Evolutionary conservation across 2,797 vertebrate genomes (phyloP), one percentile per base, ranked within the genome.

Genomic region (Xerus rutilus): DNA sequence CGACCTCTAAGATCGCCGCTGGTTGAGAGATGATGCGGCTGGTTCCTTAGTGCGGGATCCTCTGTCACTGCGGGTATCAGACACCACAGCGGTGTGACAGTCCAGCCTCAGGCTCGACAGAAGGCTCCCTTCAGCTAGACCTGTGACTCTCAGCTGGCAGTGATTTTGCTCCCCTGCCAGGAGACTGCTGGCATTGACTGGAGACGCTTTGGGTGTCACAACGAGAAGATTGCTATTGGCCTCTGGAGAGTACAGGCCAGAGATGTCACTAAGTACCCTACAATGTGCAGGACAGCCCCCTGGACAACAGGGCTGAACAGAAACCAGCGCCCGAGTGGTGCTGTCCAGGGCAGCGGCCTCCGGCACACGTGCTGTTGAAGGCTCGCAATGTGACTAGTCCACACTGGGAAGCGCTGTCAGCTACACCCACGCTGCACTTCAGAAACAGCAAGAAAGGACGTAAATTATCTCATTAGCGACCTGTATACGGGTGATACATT

Each of bases 1-100:
- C 1, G 3, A 15, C 25, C 32, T 59, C 30, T n/a, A 13, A 72
- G 65, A 54, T 32, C 76, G 35, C 10, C 1, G n/a, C 0, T 9
- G 73, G 74, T 47, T 13, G 35, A 17, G 25, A 69, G 62, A 54
- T 4, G n/a, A 64, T 1, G 9, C 11, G 1, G n/a, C 21, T 10
- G n/a, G 25, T 21, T n/a, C 54, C 54, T 28, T 21, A 57, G 54
- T 20, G 3, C 0, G 0, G 35, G 35, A 21, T 12, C 25, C 28
- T 32, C 17, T 7, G 54, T 17, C 0, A 15, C 30, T 25, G 18
- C 23, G 30, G 52, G 20, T 4, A 10, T 18, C 0, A 81, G 23
- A 7, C 30, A 15, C 13, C 25, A 59, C 5, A 5, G 0, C 0
- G 1, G 79, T 6, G 3, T 2, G 0, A 5, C 0, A 57, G 43